These are phyloP conservation scores for Cyprinodon variegatus DNA, from an alignment of 2,113 vertebrate genomes.

Conservation along the genomic window DNA sequence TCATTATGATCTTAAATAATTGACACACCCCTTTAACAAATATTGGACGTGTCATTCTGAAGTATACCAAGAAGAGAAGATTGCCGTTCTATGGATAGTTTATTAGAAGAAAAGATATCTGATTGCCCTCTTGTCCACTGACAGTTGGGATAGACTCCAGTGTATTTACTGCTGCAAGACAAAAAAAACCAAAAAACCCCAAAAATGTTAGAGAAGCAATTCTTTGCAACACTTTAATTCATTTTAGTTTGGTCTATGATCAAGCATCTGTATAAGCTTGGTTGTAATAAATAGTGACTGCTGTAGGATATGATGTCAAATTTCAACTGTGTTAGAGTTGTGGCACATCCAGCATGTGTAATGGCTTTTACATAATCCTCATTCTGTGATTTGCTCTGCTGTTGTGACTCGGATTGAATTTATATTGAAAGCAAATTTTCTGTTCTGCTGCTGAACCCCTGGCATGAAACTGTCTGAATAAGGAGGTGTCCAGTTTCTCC, in stretches of 20 bases:
- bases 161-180: too few species aligned
- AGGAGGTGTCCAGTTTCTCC: slow-evolving; percentile 59
- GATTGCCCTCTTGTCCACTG: not conserved
- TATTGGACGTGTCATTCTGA: too few species aligned
- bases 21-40: too few species aligned
- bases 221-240: not conserved
- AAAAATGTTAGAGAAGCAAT: too few species aligned
- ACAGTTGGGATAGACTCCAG: not conserved
- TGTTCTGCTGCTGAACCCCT: not conserved
- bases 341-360: not conserved
- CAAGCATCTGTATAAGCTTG: slow-evolving; percentile 1
- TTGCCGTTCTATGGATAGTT: too few species aligned
- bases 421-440: not conserved
- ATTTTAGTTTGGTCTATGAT: not conserved
- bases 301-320: not conserved
- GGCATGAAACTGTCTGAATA: slow-evolving; percentile 17
- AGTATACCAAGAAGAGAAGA: too few species aligned
- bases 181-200: too few species aligned
- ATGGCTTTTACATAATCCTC: not conserved
- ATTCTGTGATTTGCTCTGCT: not conserved
- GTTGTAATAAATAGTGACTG: not conserved
- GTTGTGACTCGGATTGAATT: not conserved
- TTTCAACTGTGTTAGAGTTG: not conserved
- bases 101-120: too few species aligned
- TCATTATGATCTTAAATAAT: too few species aligned